phyloP scores from a whole-genome alignment of 1,140 invertebrate species.

The Philopotamus ludificatus region DNA sequence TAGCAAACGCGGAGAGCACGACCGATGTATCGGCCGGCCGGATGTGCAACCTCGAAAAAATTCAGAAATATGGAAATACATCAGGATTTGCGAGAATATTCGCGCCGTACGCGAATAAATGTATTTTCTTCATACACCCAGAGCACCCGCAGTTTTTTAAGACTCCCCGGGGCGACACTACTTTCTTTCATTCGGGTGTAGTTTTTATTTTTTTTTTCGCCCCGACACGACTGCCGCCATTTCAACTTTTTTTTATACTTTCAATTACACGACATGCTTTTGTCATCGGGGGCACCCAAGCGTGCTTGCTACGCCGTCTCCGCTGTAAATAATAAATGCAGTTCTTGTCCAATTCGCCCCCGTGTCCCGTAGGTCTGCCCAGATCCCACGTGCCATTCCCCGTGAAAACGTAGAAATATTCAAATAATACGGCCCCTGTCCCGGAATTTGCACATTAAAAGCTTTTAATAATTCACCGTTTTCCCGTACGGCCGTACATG shows the following conservation, averaged over 20 bases:
- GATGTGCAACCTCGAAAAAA: background rate
- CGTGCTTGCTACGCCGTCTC: background rate
- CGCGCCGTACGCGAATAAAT: no score
- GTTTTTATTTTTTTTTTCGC: conserved; percentile 13
- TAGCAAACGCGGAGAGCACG: background rate
- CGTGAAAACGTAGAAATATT: conserved; percentile 18
- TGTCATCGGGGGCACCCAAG: conserved; percentile 12
- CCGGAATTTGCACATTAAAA: conserved; percentile 34
- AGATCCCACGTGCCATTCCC: background rate
- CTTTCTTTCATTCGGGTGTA: background rate
- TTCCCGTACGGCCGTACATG: background rate
- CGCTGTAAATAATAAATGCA: conserved; percentile 22
- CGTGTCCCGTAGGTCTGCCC: conserved; percentile 1
- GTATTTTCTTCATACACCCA: background rate
- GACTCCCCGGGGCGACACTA: background rate
- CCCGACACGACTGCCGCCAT: background rate
- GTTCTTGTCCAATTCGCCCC: conserved; percentile 20
- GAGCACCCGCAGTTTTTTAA: background rate
- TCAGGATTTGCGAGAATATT: no score
- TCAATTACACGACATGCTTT: conserved; percentile 11
- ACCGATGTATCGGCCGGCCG: background rate
- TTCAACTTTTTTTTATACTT: conserved; percentile 4
- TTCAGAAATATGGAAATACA: background rate
- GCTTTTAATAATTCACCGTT: conserved; percentile 32
- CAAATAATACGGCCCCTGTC: conserved; percentile 7